Evolutionary conservation across 2,797 vertebrate species (phyloP).

Genomic region (Botia kubotai): DNA sequence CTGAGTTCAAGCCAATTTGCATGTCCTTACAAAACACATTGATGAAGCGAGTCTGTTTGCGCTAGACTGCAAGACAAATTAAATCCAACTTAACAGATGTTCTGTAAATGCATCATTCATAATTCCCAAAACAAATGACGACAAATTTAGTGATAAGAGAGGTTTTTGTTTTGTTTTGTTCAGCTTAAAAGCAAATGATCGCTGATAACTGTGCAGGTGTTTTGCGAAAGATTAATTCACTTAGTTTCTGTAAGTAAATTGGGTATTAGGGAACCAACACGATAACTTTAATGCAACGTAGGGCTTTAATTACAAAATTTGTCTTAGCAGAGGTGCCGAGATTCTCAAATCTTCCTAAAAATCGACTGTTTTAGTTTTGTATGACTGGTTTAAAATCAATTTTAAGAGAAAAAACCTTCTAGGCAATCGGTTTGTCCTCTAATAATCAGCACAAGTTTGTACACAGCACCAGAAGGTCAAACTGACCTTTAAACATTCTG

Average conservation of each 20-base stretch:
- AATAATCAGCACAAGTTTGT: conserved; percentile 29
- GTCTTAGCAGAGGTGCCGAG: conserved; percentile 71
- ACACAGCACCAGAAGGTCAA: conserved; percentile 27
- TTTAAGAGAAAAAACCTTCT: not conserved
- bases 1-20: conserved; percentile 41
- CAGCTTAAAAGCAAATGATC: conserved; percentile 27
- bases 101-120: not conserved
- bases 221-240: conserved; percentile 77
- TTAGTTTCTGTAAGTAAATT: conserved; percentile 80
- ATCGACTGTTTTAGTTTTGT: not conserved
- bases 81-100: no score
- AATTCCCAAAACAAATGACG: not conserved
- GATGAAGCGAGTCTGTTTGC: conserved; percentile 4
- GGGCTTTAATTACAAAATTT: conserved; percentile 79
- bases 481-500: conserved; percentile 42
- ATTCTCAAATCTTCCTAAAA: conserved; percentile 58
- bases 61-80: not conserved
- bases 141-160: not conserved
- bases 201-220: conserved; percentile 44
- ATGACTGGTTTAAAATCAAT: conserved; percentile 17
- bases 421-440: conserved; percentile 3
- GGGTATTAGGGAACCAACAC: conserved; percentile 77
- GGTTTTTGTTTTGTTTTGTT: not conserved
- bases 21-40: conserved; percentile 30
- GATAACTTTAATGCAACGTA: conserved; percentile 80